Evolutionary conservation across 1,140 invertebrate species (phyloP).

Genomic region (Bombus soroeensis): DNA sequence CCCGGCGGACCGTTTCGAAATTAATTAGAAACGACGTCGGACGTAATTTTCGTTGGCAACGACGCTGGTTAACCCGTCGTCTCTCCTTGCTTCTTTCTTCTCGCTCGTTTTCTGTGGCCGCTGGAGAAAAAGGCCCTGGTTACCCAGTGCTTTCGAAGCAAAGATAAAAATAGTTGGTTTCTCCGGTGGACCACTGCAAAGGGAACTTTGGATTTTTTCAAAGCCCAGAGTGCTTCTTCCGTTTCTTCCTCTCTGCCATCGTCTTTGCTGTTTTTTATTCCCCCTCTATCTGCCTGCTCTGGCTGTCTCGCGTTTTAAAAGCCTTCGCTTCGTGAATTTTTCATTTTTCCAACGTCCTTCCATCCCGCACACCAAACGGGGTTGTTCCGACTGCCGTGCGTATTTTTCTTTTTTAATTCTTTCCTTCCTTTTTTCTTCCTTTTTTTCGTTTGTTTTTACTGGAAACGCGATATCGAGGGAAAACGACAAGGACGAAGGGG

Average conservation of each 20-base stretch:
- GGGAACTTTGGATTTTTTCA: conserved; percentile 60
- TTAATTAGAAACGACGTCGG: conserved; percentile 43
- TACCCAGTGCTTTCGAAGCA: background rate
- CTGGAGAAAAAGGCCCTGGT: background rate
- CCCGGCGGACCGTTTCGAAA: conserved; percentile 12
- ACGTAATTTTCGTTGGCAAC: conserved; percentile 43
- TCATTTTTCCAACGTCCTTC: conserved; percentile 19
- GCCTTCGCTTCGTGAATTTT: conserved; percentile 30
- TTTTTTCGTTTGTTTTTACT: too few relatives aligned
- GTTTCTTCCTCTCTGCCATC: conserved; percentile 1
- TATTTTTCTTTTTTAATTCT: background rate
- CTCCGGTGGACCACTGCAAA: conserved; percentile 61
- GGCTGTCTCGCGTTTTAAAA: background rate
- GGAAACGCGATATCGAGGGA: too few relatives aligned
- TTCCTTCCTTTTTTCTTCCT: background rate
- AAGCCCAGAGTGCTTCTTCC: conserved; percentile 20
- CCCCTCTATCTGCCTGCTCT: background rate
- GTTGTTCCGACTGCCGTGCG: background rate
- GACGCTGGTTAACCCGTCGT: background rate
- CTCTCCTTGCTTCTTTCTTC: background rate
- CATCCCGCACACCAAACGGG: background rate
- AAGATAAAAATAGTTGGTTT: conserved; percentile 68
- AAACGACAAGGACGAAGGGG: too few relatives aligned
- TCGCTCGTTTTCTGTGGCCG: background rate
- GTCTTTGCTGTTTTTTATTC: background rate